phyloP scores from a whole-genome alignment of 2,797 vertebrate species.

The Parauchenoglanis ngamensis region DNA sequence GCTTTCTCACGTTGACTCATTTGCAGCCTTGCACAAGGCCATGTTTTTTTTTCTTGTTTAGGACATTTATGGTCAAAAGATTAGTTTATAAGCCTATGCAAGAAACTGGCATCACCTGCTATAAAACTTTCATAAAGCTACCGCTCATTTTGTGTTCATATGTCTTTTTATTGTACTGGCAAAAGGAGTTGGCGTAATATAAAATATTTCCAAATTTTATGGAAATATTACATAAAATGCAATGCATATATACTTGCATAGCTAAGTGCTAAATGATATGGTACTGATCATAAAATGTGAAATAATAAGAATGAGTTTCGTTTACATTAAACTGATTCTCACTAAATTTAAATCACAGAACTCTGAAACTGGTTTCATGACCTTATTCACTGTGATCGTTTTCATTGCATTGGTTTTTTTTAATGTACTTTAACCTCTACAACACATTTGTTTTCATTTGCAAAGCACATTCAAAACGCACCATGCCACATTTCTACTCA shows the following conservation, averaged over 20 bases:
- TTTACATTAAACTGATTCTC: not conserved
- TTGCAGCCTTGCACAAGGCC: slow-evolving; percentile 34
- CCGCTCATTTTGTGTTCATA: slow-evolving; percentile 20
- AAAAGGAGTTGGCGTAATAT: not conserved
- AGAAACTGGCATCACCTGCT: slow-evolving; percentile 42
- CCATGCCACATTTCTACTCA: not conserved
- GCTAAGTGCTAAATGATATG: not conserved
- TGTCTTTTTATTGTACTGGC: slow-evolving; percentile 2
- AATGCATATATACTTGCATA: not conserved
- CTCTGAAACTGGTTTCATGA: not conserved
- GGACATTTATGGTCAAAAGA: slow-evolving; percentile 48
- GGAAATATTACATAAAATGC: too few species aligned
- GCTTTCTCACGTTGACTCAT: slow-evolving; percentile 47
- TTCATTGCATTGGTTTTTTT: not conserved
- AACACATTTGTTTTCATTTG: not conserved
- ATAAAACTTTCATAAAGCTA: slow-evolving; percentile 39
- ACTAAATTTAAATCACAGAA: not conserved
- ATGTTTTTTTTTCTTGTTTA: slow-evolving; percentile 28
- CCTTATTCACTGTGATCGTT: not conserved
- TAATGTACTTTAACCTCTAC: not conserved
- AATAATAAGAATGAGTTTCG: not conserved
- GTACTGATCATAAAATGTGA: not conserved
- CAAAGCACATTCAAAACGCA: not conserved
- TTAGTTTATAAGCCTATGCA: slow-evolving; percentile 37
- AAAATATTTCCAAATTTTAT: not conserved